Conservation (phyloP, 2,888 invertebrate species). For the Xanthorhoe designata region DNA sequence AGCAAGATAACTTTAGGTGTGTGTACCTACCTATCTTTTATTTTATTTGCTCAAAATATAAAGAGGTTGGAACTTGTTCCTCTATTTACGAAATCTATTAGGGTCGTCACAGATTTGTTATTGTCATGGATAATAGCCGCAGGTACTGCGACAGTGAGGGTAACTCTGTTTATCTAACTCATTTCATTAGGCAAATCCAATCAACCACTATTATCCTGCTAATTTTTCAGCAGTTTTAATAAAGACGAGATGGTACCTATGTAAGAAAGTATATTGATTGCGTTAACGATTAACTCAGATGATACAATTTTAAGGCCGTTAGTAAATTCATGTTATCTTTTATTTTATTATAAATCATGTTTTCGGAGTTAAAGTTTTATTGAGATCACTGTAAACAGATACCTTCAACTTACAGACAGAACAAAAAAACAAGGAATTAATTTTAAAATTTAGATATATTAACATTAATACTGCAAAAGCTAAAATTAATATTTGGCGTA, state of each 20-base stretch:
- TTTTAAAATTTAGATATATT: slow-evolving; percentile 24
- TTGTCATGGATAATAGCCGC: slow-evolving; percentile 62
- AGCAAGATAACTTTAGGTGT: no score
- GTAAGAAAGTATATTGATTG: no score
- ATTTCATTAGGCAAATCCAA: slow-evolving; percentile 37
- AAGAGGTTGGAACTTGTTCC: slow-evolving; percentile 25
- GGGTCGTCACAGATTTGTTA: slow-evolving; percentile 65
- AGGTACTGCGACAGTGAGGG: slow-evolving; percentile 44
- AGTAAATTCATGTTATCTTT: no score
- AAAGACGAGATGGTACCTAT: background rate
- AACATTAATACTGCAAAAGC: slow-evolving; percentile 42
- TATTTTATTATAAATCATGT: no score
- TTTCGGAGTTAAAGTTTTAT: background rate
- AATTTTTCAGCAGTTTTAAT: background rate
- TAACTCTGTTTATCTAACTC: slow-evolving; percentile 48
- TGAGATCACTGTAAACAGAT: background rate
- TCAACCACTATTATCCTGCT: background rate
- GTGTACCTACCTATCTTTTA: no score
- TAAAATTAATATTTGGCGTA: slow-evolving; percentile 37
- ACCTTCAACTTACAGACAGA: background rate
- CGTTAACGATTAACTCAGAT: no score
- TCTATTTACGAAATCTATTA: slow-evolving; percentile 53
- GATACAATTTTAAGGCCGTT: no score
- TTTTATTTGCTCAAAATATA: slow-evolving; percentile 7
- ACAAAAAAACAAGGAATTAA: background rate